phyloP scores from a whole-genome alignment of 2,113 vertebrate genomes.

The Typhlomys cinereus region DNA sequence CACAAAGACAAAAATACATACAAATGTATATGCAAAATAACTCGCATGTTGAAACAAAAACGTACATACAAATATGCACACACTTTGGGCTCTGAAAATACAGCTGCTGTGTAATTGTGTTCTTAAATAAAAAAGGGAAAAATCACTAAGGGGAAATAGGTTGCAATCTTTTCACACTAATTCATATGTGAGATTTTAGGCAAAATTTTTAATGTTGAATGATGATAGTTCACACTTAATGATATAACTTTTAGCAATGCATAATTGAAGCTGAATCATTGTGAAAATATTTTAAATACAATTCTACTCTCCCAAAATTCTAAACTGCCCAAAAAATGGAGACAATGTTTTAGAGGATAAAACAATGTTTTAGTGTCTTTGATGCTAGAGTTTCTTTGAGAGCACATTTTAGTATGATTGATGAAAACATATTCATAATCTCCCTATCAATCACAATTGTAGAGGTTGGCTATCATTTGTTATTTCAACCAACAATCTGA shows the following conservation, averaged over 20 bases:
- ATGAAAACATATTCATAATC: constrained; percentile 39
- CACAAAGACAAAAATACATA: background rate
- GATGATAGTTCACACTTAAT: background rate
- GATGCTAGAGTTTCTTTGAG: background rate
- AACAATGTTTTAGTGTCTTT: background rate
- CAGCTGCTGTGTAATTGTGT: background rate
- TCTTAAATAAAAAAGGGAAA: background rate
- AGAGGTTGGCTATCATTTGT: constrained; percentile 47
- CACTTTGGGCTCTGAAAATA: background rate
- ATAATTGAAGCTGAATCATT: background rate
- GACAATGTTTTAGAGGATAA: background rate
- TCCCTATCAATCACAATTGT: constrained; percentile 44
- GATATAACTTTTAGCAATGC: background rate
- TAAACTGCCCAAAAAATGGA: background rate
- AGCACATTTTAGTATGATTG: constrained; percentile 19
- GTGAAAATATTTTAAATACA: background rate
- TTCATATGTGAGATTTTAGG: background rate
- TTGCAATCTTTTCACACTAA: background rate
- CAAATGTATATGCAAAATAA: background rate
- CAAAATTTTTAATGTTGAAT: background rate
- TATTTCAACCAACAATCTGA: constrained; percentile 14
- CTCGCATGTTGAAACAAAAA: too few relatives aligned
- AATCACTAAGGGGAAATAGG: background rate
- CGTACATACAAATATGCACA: background rate
- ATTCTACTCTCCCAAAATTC: background rate